These are phyloP conservation scores for Aurelia aurita complex sp. Pacific DNA, from an alignment of 30 jellyfish, hydroid and myxozoan species.

Conservation along the genomic window DNA sequence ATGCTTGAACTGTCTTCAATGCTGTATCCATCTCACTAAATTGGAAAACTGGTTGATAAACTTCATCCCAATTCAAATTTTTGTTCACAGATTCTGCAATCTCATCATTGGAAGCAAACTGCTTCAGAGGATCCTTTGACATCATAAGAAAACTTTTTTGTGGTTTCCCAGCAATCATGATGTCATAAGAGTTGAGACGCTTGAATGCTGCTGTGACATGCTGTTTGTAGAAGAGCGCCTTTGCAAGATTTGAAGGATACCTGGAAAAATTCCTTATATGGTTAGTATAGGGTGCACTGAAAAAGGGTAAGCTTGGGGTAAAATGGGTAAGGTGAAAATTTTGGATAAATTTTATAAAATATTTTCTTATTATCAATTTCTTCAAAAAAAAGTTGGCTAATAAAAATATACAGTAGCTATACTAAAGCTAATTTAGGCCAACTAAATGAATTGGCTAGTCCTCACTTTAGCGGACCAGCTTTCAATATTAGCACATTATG, in stretches of 20 bases:
- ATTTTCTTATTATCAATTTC: too few species aligned
- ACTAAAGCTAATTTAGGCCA: too few species aligned
- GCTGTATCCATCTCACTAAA: conserved; percentile 12
- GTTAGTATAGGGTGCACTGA: background rate
- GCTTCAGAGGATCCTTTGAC: conserved; percentile 42
- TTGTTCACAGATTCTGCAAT: conserved; percentile 1
- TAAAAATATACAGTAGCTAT: too few species aligned
- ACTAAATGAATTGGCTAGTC: too few species aligned
- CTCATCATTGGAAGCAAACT: conserved; percentile 55
- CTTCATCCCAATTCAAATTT: conserved; percentile 49
- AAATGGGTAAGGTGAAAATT: too few species aligned
- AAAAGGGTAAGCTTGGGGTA: too few species aligned
- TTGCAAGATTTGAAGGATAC: conserved; percentile 24
- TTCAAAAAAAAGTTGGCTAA: too few species aligned
- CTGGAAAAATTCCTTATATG: background rate
- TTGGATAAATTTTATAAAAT: too few species aligned
- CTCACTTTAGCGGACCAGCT: too few species aligned
- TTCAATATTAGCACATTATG: too few species aligned
- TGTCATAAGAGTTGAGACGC: conserved; percentile 13
- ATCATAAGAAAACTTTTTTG: conserved; percentile 60
- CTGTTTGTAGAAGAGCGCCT: conserved; percentile 39
- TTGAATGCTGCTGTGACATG: conserved; percentile 39
- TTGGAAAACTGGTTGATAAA: conserved; percentile 46
- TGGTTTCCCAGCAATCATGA: conserved; percentile 60
- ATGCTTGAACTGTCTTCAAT: background rate